Evolutionary conservation across 2,888 invertebrate species (phyloP), one percentile per base, ranked within the genome.

Genomic region (Orchesella flavescens): DNA sequence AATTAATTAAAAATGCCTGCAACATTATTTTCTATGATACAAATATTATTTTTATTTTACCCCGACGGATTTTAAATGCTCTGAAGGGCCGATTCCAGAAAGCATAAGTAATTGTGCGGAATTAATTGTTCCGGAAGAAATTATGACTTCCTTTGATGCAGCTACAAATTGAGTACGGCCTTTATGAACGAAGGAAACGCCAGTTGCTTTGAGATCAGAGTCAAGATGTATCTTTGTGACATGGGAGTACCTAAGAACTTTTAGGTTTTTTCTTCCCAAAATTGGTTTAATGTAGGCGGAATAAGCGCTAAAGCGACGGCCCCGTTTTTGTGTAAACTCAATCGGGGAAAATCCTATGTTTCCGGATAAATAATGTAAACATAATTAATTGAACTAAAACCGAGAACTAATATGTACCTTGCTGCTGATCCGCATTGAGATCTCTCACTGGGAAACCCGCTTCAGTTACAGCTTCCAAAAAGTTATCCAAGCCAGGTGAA

Each of bases 71-170:
- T 21, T 3, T 15, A 79, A 34, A 13, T 79, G 72, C 21, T 61
- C 24, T n/a, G 43, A 44, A 1, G 73, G 65, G 0, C 80, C 80
- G 9, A 74, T 65, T 12, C 66, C 46, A 0, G 80, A 80, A 5
- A 72, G 19, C 65, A 80, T 63, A 1, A 80, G 44, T 12, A 80
- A 55, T 19, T 80, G 61, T 21, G 80, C 73, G 9, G 61, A 23
- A 21, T 55, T 55, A 13, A 80, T 73, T 3, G 80, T 23, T 12
- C 80, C 80, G 21, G 43, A n/a, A 34, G 49, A 65, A 43, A 80
- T 19, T 17, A 80, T 80, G 10, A 80, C 65, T 65, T 80, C 80
- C 49, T 55, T 65, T 12, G 17, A 65, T 3, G 66, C 66, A 7
- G 43, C 1, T 1, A 57, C 80, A 44, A 66, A 65, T 10, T 12